Evolutionary conservation across 2,113 vertebrate genomes (phyloP), one percentile per base, ranked within the genome.

Genomic region (Brachyhypopomus occidentalis): DNA sequence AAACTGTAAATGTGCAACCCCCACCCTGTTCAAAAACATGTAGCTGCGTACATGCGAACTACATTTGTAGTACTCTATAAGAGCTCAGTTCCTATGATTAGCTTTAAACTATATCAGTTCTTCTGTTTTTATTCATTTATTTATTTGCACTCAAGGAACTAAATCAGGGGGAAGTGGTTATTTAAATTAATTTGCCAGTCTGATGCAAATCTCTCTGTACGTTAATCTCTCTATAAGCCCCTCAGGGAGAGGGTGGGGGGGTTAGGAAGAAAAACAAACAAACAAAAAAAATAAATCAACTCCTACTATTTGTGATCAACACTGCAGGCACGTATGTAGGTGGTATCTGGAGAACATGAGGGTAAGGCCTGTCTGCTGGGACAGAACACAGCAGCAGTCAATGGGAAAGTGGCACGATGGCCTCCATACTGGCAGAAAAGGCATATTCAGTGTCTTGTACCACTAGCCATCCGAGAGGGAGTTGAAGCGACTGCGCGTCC

Each of bases 401-500:
- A 83, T 56, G 27, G 48, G 23, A 41, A 85, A 80, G 69, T 73
- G 80, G 48, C 60, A 63, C 71, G 52, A 86, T 17, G 30, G 59
- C 76, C 20, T 67, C 38, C 71, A 82, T 36, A 66, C 34, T 75
- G 59, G 34, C 22, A 20, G 72, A 60, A 70, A 75, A 72, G 77
- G 76, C 60, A 67, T 74, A 60, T 45, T 75, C 76, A 52, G 59
- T 67, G 52, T 59, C 22, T 25, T 81, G 79, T 79, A 45, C 72
- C 63, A 74, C 25, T 34, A 79, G 48, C 6, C 71, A 38, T 76
- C 66, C 27, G 34, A 69, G 75, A 79, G 60, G 70, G 75, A 41
- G 75, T 77, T 3, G 45, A 72, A 66, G 23, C 67, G 45, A 79
- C 76, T 79, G 52, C 34, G 45, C 73, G 84, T 85, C 77, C 69